Evolutionary conservation across 2,797 vertebrate genomes (phyloP), one percentile per base, ranked within the genome.

Genomic region (Microtus obscurus): DNA sequence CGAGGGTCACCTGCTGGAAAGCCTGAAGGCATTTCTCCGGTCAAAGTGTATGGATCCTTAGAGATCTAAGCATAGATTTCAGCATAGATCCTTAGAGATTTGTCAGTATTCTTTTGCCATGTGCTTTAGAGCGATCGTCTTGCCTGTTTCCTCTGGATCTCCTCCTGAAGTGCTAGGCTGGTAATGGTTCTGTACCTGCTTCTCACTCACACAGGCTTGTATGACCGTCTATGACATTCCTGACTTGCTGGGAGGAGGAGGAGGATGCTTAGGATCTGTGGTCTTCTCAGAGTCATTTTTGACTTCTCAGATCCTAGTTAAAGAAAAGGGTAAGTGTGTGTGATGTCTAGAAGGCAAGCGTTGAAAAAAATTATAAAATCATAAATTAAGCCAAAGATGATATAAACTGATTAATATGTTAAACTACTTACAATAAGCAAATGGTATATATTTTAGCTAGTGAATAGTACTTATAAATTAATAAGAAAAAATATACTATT

Each of bases 231-330:
- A 98, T 74, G 99, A 99, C 98, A 99, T 99, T 97, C 99, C 99
- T 65, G 99, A 99, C 97, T 97, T 99, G 92, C 98, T 99, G 90
- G 95, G 98, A 10, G 98, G 98, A 45, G 98, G 98, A 45, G 96
- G 96, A 21, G 99, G 98, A 0, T 98, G 98, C 95, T 98, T 99
- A 94, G 99, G 99, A 45, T 99, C 99, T 43, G 98, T 99, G 71
- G 98, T 99, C 94, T 99, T 99, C 97, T 99, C 99, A 10, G 99
- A 99, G 88, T 99, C 99, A 0, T 99, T 99, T 97, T 96, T 99
- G 95, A 99, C 99, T 71, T 99, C 99, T 48, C 99, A 98, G 94
- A 99, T 99, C 89, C 98, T 98, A 94, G 98, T 99, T 91, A 99
- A 99, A 95, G 99, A 99, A 96, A 99, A 99, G 98, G 99, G 99